Percentiles rank a stretch among this genome's conserved stretches.
Conservation (phyloP, 1,140 invertebrate genomes). For the Bombus polaris region DNA sequence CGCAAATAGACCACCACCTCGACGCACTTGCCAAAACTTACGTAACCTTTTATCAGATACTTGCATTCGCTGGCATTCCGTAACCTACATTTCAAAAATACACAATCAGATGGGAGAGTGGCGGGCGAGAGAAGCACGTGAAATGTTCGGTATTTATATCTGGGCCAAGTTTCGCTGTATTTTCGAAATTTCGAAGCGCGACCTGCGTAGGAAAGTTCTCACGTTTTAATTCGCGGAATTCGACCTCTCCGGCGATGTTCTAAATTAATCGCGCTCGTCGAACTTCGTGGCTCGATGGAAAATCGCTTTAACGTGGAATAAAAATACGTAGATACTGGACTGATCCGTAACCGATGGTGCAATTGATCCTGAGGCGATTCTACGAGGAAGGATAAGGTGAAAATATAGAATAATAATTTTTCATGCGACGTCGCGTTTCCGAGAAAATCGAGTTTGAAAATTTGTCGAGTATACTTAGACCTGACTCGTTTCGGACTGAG, state of each 20-base stretch:
- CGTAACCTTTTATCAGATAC: conserved; percentile 44
- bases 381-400: too few relatives aligned
- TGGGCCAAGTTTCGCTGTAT: not conserved
- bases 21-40: conserved; percentile 40
- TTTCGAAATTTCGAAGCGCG: not conserved
- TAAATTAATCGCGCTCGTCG: not conserved
- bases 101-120: conserved; percentile 14
- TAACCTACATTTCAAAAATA: conserved; percentile 53
- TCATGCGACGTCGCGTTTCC: too few relatives aligned
- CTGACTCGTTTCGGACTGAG: too few relatives aligned
- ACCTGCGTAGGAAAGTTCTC: not conserved
- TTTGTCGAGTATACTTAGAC: too few relatives aligned
- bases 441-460: too few relatives aligned
- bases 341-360: too few relatives aligned
- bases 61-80: conserved; percentile 44
- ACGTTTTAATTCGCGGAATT: not conserved
- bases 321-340: too few relatives aligned
- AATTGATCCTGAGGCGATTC: too few relatives aligned
- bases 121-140: not conserved
- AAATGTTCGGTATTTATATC: conserved; percentile 45
- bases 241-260: not conserved
- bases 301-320: too few relatives aligned
- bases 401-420: too few relatives aligned
- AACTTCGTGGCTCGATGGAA: too few relatives aligned
- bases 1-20: conserved; percentile 29